Base-by-base conservation (phyloP, 1,140 invertebrate species). In the Diuraphis noxia region DNA sequence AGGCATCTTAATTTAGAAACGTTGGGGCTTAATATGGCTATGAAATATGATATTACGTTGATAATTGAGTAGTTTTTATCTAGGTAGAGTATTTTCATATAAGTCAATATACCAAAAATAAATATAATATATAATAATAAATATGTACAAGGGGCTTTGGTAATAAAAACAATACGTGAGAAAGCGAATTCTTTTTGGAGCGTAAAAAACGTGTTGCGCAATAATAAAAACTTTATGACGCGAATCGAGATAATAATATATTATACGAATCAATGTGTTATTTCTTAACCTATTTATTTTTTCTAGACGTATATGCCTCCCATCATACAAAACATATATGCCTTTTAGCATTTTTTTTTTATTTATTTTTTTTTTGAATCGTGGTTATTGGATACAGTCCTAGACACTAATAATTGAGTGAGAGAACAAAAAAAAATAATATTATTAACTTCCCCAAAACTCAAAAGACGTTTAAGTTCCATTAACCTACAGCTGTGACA, bases 181-280 rank as follows among this genome's bases (percentile, higher is more conserved):
- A 41, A 41, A 84, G 23, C 40, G 81, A 84, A 13, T 30, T n/a
- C 30, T 49, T 84, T 84, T 43, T 43, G 17, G 38, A 85, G 17
- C n/a, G 30, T 46, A 85, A 85, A 85, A 85, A 85, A 85, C 82
- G 41, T 34, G 82, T 46, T 46, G 82, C 41, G 82, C 46, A 46
- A 85, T 85, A 85, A 46, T 41, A 85, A 40, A 85, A 43, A 85
- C 17, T 85, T 43, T 85, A 85, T 46, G 41, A 46, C 30, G 82
- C 36, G 82, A 85, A 85, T 85, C n/a, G 36, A 40, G 36, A 40
- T 82, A 38, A 25, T 72, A 72, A 72, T 72, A 72, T 72, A 72
- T 72, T n/a, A 72, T 82, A 38, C 36, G 79, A 82, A 82, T 82
- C 36, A 21, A 38, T 38, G 36, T 40, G 79, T 25, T 36, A 36